Base-by-base conservation (phyloP, 2,797 vertebrate genomes). In the Melanotaenia nigrans region DNA sequence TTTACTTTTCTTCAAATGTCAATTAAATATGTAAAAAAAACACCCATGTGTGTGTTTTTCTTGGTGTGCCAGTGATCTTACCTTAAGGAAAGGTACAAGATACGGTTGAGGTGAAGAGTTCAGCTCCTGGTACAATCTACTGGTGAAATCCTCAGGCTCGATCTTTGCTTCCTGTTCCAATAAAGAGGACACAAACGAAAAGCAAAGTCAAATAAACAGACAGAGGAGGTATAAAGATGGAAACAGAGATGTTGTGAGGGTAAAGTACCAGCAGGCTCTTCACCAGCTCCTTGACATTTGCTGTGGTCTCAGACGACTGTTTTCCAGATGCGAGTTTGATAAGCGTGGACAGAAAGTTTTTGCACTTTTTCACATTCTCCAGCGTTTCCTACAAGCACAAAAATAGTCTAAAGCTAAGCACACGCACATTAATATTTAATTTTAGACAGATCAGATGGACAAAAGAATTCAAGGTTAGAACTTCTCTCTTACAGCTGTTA, bases 41-140 rank as follows among this genome's bases (percentile, higher is more conserved):
- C 5, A 5, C 24, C 51, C 51, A 30, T 1, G 20, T 5, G 5
- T 61, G 2, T 32, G 28, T 30, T 30, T 69, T 11, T 65, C 14
- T 14, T n/a, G 9, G 18, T 32, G 14, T 38, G 57, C 53, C 24
- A 32, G 12, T 60, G 42, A 58, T 61, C 57, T 94, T 90, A 98
- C 97, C 96, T 98, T 98, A 75, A 98, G 92, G 92, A 97, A 98
- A 96, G 96, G 96, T 96, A 97, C 96, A 89, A 98, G 96, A 89
- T 96, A 97, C 70, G 96, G 96, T 94, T 97, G 96, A 87, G 96
- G 96, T 90, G 96, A 97, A 87, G 97, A 97, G 92, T 96, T 97
- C 77, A 97, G 95, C 87, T 97, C 96, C 85, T 89, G 92, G 89
- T 97, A 98, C 69, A 97, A 91, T 80, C 94, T 92, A 74, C 96